A percentile compares a stretch with the other conserved stretches of the same genome.
Evolutionary conservation across 2,888 invertebrate genomes (phyloP).

Genomic region (Lordiphosa fenestrarum): DNA sequence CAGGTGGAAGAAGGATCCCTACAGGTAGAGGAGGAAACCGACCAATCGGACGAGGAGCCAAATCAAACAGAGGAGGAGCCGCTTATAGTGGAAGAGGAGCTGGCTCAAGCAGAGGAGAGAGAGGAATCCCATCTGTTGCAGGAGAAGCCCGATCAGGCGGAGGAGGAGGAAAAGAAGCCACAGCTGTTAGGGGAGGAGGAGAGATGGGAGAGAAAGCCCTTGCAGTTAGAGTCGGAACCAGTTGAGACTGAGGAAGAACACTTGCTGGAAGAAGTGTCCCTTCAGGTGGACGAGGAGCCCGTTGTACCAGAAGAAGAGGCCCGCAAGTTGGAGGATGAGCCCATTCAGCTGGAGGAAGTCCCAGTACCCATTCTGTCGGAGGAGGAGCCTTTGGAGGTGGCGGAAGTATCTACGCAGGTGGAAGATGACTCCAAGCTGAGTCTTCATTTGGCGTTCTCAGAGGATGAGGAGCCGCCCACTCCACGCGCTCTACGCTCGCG

Average conservation of each 20-base stretch:
- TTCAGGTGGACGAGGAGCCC: background rate
- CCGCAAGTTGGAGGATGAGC: background rate
- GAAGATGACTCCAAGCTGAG: conserved; percentile 18
- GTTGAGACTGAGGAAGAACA: background rate
- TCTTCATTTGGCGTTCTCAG: conserved; percentile 23
- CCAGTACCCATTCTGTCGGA: too few species aligned
- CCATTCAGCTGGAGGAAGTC: too few species aligned
- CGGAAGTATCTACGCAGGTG: background rate
- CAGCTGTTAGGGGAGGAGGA: background rate
- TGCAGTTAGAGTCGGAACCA: background rate
- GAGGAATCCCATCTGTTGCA: background rate
- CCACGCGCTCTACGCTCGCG: background rate
- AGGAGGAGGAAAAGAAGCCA: background rate
- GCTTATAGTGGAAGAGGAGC: background rate
- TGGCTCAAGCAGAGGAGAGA: background rate
- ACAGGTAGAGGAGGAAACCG: too few species aligned
- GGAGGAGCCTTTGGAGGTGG: background rate
- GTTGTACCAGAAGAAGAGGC: background rate
- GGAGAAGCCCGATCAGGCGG: background rate
- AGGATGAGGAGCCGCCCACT: conserved; percentile 5
- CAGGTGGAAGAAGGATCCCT: too few species aligned
- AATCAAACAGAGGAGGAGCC: too few species aligned
- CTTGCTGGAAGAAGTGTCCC: too few species aligned
- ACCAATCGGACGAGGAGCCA: too few species aligned
- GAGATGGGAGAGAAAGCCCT: background rate